Percentiles rank a stretch among this genome's conserved stretches.
These are phyloP conservation scores for Peribatodes rhomboidaria DNA, from an alignment of 2,888 invertebrate genomes.

Conservation along the genomic window DNA sequence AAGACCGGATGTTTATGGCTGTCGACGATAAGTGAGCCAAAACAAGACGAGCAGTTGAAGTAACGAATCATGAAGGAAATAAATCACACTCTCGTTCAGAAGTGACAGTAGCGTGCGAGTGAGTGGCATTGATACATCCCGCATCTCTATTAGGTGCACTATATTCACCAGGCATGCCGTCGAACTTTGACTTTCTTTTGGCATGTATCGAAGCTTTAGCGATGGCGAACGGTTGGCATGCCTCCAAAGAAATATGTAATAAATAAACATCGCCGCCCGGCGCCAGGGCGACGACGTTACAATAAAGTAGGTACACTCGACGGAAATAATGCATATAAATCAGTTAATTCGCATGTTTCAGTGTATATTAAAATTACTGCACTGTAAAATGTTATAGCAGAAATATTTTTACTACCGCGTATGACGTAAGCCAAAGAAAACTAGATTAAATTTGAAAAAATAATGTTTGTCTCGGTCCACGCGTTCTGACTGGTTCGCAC, in stretches of 20 bases:
- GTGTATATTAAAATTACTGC: slow-evolving; percentile 29
- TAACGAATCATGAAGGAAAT: slow-evolving; percentile 33
- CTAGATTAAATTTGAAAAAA: slow-evolving; percentile 5
- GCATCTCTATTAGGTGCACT: slow-evolving; percentile 37
- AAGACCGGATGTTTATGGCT: slow-evolving; percentile 31
- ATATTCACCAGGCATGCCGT: slow-evolving; percentile 61
- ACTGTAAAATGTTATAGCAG: slow-evolving; percentile 12
- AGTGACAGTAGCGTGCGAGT: slow-evolving; percentile 33
- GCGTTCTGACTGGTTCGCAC: no score
- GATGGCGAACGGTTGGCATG: slow-evolving; percentile 71
- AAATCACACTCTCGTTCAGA: slow-evolving; percentile 26
- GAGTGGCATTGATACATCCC: slow-evolving; percentile 44
- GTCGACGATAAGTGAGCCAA: slow-evolving; percentile 29
- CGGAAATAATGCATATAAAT: slow-evolving; percentile 66
- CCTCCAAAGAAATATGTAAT: slow-evolving; percentile 76
- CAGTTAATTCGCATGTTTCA: slow-evolving; percentile 27
- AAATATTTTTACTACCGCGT: slow-evolving; percentile 3
- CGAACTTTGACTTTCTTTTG: slow-evolving; percentile 83
- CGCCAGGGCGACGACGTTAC: slow-evolving; percentile 72
- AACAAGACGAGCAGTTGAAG: slow-evolving; percentile 28
- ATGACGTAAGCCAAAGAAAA: slow-evolving; percentile 18
- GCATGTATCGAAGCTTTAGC: slow-evolving; percentile 68
- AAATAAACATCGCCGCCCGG: slow-evolving; percentile 76
- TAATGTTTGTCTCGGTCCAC: no score
- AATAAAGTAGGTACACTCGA: slow-evolving; percentile 63